Conservation (phyloP, 2,797 vertebrate genomes). For the Lepilemur ruficaudatus region DNA sequence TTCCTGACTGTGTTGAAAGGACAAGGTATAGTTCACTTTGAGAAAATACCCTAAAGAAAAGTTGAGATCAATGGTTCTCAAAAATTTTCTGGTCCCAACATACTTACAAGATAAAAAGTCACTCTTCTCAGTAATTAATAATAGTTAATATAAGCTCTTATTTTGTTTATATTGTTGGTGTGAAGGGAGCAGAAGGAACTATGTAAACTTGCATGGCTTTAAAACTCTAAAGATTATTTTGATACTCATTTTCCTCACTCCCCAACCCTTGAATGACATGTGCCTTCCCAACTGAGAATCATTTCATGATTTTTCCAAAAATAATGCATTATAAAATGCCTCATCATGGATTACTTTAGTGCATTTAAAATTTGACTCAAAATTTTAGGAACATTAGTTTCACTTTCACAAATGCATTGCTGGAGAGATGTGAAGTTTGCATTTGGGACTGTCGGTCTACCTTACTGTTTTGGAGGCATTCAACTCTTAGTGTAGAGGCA, state of each 20-base stretch:
- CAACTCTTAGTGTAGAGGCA: neutral
- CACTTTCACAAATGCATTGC: neutral
- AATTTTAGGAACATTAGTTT: neutral
- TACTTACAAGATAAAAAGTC: neutral
- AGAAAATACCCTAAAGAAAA: slow-evolving; percentile 23
- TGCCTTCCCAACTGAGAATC: neutral
- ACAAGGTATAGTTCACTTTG: neutral
- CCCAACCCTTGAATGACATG: neutral
- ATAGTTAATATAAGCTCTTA: neutral
- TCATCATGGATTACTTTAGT: neutral
- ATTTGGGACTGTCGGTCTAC: neutral
- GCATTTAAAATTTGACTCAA: neutral
- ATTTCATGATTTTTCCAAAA: neutral
- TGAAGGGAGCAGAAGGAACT: neutral
- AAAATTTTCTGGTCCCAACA: neutral
- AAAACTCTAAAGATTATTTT: neutral
- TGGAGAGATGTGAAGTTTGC: neutral
- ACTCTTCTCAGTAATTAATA: neutral
- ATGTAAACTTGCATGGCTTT: neutral
- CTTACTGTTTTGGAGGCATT: neutral
- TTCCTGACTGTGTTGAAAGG: neutral
- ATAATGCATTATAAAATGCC: neutral
- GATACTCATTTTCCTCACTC: neutral
- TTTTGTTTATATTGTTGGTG: neutral
- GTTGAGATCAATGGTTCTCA: neutral